phyloP scores from a whole-genome alignment of 1,140 invertebrate species.

The Drosophila nigromelanica region DNA sequence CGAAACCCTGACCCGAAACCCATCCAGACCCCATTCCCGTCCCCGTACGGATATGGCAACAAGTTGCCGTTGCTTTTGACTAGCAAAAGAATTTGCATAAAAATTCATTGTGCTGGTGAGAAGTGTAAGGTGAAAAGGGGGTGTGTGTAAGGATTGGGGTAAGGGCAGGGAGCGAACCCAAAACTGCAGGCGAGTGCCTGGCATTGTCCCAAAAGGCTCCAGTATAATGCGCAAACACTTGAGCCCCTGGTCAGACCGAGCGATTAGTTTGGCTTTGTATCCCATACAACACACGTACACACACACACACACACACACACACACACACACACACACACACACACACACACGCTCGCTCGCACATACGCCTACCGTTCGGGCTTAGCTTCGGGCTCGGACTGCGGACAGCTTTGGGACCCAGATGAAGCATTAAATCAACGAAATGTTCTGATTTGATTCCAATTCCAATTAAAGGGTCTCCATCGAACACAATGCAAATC shows the following conservation, averaged over 20 bases:
- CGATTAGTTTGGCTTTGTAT: constrained; percentile 33
- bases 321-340: not conserved
- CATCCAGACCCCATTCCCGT: not conserved
- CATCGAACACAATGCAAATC: not conserved
- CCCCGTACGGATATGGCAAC: constrained; percentile 32
- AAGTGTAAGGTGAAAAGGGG: not conserved
- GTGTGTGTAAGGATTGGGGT: too few relatives aligned
- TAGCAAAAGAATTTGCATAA: constrained; percentile 73
- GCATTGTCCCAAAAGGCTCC: constrained; percentile 30
- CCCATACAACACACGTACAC: constrained; percentile 1
- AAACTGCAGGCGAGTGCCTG: constrained; percentile 22
- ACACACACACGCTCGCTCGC: not conserved
- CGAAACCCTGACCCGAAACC: constrained; percentile 7
- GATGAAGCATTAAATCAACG: constrained; percentile 58
- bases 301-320: constrained; percentile 2
- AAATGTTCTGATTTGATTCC: constrained; percentile 56
- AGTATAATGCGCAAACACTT: constrained; percentile 35
- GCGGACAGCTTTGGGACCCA: constrained; percentile 10
- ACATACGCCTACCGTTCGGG: not conserved
- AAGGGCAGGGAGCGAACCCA: too few relatives aligned
- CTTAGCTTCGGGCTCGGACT: not conserved
- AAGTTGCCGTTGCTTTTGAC: constrained; percentile 40
- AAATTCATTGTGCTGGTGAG: constrained; percentile 47
- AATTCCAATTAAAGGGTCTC: not conserved
- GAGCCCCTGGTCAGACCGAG: constrained; percentile 14